Conservation (phyloP, 2,113 vertebrate genomes). For the Aythya baeri region DNA sequence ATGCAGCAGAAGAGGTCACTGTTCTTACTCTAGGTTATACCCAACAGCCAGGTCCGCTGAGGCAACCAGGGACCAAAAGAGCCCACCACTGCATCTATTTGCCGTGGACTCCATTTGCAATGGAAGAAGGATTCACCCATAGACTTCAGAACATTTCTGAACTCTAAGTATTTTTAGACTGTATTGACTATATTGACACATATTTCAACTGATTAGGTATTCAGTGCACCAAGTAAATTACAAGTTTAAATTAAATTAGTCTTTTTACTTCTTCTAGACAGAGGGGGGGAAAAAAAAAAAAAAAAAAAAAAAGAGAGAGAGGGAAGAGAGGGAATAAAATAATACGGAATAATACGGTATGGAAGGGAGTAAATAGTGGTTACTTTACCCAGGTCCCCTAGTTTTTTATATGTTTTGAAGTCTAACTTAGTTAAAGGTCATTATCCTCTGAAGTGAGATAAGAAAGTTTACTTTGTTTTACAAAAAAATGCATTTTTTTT, state of each 20-base stretch:
- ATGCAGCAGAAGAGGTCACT: background rate
- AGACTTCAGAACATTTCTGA: background rate
- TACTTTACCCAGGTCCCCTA: background rate
- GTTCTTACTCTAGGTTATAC: background rate
- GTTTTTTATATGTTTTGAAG: background rate
- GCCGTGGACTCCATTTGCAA: background rate
- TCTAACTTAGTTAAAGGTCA: background rate
- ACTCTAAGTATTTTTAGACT: background rate
- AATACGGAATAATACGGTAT: accelerated
- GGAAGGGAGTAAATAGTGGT: accelerated
- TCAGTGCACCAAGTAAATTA: background rate
- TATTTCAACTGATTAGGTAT: background rate
- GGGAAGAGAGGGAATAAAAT: accelerated
- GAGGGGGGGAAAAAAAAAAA: background rate
- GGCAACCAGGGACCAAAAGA: background rate
- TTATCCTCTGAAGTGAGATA: background rate
- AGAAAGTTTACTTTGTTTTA: background rate
- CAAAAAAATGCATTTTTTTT: background rate
- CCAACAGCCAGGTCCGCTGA: background rate
- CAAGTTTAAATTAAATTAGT: background rate
- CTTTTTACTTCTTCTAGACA: background rate
- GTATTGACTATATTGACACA: background rate
- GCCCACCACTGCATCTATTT: background rate
- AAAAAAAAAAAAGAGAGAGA: background rate
- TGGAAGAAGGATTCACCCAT: background rate